Conservation (phyloP, 92 coral and sea anemone genomes). For the Epizoanthus fatuus region DNA sequence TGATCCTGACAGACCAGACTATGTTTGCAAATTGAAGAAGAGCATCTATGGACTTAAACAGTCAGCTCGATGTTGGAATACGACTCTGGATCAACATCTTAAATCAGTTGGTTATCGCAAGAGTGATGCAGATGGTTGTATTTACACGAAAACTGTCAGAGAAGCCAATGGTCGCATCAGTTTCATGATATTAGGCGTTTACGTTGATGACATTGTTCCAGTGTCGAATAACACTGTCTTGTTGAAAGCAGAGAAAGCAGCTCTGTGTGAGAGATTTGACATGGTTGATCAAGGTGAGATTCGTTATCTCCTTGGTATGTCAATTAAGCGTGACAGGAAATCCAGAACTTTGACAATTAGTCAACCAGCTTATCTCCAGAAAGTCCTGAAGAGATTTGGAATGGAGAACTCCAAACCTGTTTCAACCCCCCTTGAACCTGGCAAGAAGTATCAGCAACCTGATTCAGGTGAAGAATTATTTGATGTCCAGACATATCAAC, state of each 20-base stretch:
- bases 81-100: constrained; percentile 45
- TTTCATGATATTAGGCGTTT: constrained; percentile 41
- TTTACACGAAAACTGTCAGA: constrained; percentile 49
- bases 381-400: constrained; percentile 68
- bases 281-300: constrained; percentile 68
- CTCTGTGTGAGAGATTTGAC: constrained; percentile 53
- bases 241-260: constrained; percentile 72
- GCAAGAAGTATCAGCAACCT: constrained; percentile 64
- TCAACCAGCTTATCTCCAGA: constrained; percentile 58
- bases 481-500: constrained; percentile 60
- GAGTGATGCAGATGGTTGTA: constrained; percentile 50
- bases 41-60: constrained; percentile 69
- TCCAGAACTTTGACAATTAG: constrained; percentile 69
- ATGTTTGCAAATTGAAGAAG: constrained; percentile 64
- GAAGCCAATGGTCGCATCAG: constrained; percentile 46
- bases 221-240: constrained; percentile 50
- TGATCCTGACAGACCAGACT: constrained; percentile 70
- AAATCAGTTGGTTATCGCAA: constrained; percentile 49
- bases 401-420: constrained; percentile 79
- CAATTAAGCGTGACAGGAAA: constrained; percentile 64
- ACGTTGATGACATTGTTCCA: constrained; percentile 61
- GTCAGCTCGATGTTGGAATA: constrained; percentile 73
- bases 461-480: constrained; percentile 41
- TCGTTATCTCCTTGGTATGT: constrained; percentile 69
- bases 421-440: constrained; percentile 72